Evolutionary conservation across 2,113 vertebrate species (phyloP).

Genomic region (Petrocephalus microphthalmus): DNA sequence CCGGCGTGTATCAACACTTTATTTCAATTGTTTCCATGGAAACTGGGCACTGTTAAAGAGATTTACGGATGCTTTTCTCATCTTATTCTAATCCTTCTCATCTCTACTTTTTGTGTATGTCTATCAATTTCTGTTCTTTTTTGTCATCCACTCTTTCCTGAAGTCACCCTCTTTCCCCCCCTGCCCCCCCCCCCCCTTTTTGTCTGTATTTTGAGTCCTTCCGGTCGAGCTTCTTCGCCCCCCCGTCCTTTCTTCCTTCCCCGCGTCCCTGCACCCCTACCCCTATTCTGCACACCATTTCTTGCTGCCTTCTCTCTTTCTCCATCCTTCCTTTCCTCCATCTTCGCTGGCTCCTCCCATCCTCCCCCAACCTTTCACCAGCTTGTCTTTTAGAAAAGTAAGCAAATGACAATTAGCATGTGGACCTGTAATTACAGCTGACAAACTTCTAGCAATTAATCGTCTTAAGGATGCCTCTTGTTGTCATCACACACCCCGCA

Average conservation of each 20-base stretch:
- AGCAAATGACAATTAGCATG: slow-evolving; percentile 58
- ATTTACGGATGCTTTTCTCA: slow-evolving; percentile 39
- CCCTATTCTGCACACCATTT: not conserved
- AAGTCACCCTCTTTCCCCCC: not conserved
- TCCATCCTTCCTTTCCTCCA: not conserved
- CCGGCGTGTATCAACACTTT: slow-evolving; percentile 40
- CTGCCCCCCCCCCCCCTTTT: not conserved
- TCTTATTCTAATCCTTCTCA: slow-evolving; percentile 42
- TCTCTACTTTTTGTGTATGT: slow-evolving; percentile 57
- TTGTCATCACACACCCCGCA: slow-evolving; percentile 24
- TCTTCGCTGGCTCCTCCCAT: slow-evolving; percentile 8
- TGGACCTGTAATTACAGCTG: slow-evolving; percentile 63
- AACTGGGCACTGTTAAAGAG: slow-evolving; percentile 55
- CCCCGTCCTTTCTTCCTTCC: not conserved
- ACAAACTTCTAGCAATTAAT: slow-evolving; percentile 62
- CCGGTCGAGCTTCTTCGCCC: not conserved
- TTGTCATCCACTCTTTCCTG: slow-evolving; percentile 31
- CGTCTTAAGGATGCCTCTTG: slow-evolving; percentile 46
- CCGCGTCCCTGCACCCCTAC: not conserved
- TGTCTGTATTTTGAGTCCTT: not conserved
- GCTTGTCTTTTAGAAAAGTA: slow-evolving; percentile 44
- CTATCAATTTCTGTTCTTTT: slow-evolving; percentile 47
- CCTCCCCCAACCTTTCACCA: slow-evolving; percentile 18
- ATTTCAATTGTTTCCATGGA: slow-evolving; percentile 70
- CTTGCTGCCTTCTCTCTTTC: slow-evolving; percentile 25